A percentile compares a stretch with the other conserved stretches of the same genome.
phyloP scores from a whole-genome alignment of 2,888 invertebrate genomes.

The Mythimna albipuncta region DNA sequence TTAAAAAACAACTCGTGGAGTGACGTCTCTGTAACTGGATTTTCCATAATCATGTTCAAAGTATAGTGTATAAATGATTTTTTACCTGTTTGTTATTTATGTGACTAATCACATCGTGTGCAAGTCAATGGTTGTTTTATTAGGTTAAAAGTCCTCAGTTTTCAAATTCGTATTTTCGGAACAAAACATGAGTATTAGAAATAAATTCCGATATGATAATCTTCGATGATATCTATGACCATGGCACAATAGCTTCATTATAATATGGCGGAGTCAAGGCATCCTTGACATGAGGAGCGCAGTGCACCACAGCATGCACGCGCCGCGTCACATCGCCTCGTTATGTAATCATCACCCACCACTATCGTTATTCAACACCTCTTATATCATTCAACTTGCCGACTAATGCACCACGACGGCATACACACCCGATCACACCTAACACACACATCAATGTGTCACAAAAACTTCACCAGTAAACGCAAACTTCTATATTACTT shows the following conservation, averaged over 20 bases:
- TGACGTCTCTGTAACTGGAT: conserved; percentile 46
- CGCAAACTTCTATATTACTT: conserved; percentile 7
- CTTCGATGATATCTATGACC: conserved; percentile 70
- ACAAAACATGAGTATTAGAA: conserved; percentile 6
- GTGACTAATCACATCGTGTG: conserved; percentile 44
- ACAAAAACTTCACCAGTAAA: conserved; percentile 35
- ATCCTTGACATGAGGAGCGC: conserved; percentile 85
- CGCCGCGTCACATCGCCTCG: conserved; percentile 69
- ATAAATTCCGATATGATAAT: conserved; percentile 30
- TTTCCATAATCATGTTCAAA: conserved; percentile 43
- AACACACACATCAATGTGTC: conserved; percentile 32
- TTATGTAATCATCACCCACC: conserved; percentile 84
- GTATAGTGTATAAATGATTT: conserved; percentile 33
- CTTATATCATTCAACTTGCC: conserved; percentile 74
- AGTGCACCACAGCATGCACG: conserved; percentile 70
- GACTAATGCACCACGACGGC: conserved; percentile 57
- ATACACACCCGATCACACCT: conserved; percentile 46
- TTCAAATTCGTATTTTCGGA: conserved; percentile 11
- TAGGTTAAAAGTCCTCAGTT: background rate
- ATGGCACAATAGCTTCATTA: conserved; percentile 81
- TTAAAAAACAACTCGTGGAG: conserved; percentile 17
- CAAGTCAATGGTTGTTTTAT: conserved; percentile 20
- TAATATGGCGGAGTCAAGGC: conserved; percentile 76
- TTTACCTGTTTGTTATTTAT: conserved; percentile 54
- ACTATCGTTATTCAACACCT: conserved; percentile 75